A percentile compares a stretch with the other conserved stretches of the same genome.
Evolutionary conservation across 2,888 invertebrate genomes (phyloP).

Genomic region (Agelastica alni): DNA sequence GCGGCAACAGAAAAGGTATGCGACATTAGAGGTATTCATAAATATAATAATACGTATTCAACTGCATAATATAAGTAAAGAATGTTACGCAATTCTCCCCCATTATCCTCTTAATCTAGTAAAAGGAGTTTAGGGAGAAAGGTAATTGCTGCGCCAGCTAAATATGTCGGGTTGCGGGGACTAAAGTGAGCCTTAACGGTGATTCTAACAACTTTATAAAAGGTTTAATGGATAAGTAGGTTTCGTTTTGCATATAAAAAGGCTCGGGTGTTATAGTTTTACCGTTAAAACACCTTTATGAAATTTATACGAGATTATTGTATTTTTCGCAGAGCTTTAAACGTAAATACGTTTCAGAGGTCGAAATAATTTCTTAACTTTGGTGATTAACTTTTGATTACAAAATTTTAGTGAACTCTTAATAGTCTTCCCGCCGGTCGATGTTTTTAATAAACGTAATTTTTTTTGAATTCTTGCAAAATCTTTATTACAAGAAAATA

Average conservation of each 20-base stretch:
- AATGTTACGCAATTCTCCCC: background rate
- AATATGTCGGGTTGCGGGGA: constrained; percentile 36
- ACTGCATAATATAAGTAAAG: too few species aligned
- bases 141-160: constrained; percentile 32
- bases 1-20: too few species aligned
- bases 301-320: constrained; percentile 32
- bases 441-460: too few species aligned
- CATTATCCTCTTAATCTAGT: constrained; percentile 31
- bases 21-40: too few species aligned
- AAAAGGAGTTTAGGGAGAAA: constrained; percentile 30
- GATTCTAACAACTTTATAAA: constrained; percentile 45
- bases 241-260: constrained; percentile 45
- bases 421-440: too few species aligned
- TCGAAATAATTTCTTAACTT: constrained; percentile 13
- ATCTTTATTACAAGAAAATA: too few species aligned
- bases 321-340: constrained; percentile 19
- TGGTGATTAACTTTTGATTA: constrained; percentile 21
- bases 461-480: too few species aligned
- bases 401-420: too few species aligned
- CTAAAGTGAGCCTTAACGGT: constrained; percentile 42
- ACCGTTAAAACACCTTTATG: constrained; percentile 22
- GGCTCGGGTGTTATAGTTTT: constrained; percentile 34
- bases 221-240: constrained; percentile 43
- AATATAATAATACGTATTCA: too few species aligned
- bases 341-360: constrained; percentile 7